phyloP scores from a whole-genome alignment of 2,113 vertebrate species.

The Propithecus coquereli region DNA sequence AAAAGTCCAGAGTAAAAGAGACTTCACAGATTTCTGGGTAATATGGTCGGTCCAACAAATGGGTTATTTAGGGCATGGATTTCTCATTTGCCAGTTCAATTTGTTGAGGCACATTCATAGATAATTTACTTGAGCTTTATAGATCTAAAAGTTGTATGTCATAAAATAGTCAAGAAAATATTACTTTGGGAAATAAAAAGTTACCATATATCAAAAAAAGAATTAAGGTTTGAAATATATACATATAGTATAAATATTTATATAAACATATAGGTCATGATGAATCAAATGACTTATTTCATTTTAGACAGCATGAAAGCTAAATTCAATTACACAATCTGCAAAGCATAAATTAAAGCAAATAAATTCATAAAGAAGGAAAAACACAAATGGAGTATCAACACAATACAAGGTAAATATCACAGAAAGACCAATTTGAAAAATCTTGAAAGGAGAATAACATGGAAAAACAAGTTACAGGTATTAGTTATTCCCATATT shows the following conservation, averaged over 20 bases:
- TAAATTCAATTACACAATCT: constrained; percentile 42
- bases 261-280: not conserved
- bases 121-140: not conserved
- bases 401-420: not conserved
- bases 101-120: not conserved
- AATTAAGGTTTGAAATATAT: not conserved
- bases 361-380: constrained; percentile 21
- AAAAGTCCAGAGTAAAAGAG: not conserved
- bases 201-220: constrained; percentile 13
- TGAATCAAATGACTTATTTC: constrained; percentile 56
- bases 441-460: not conserved
- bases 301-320: not conserved
- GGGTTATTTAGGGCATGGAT: not conserved
- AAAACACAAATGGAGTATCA: not conserved
- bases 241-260: constrained; percentile 43
- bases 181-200: constrained; percentile 22
- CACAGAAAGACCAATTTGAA: not conserved
- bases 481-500: not conserved
- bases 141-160: not conserved
- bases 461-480: not conserved
- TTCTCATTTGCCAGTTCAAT: not conserved
- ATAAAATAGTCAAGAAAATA: not conserved
- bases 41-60: not conserved
- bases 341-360: constrained; percentile 41
- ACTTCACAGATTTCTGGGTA: not conserved